These are phyloP conservation scores for Smithornis capensis DNA, from an alignment of 2,113 vertebrate genomes.

Conservation along the genomic window DNA sequence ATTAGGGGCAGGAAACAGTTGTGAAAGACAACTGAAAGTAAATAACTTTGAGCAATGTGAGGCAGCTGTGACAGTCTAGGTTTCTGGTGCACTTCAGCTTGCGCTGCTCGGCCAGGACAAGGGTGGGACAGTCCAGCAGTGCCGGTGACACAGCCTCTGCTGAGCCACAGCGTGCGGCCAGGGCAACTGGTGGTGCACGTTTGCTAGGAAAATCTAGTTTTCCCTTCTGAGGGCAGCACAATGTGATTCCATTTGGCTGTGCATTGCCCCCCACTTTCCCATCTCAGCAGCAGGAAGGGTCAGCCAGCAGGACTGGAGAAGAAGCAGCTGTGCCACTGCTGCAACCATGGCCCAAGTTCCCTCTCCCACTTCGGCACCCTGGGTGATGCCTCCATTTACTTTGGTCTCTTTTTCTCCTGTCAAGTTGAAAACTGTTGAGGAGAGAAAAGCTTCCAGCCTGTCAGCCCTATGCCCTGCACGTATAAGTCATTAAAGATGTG, in stretches of 20 bases:
- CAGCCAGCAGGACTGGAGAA: not conserved
- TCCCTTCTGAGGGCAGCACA: not conserved
- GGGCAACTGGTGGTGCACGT: fast-evolving
- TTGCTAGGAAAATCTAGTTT: not conserved
- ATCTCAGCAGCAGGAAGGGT: not conserved
- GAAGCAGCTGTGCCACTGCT: not conserved
- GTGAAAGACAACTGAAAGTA: not conserved
- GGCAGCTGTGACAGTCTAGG: too few relatives aligned
- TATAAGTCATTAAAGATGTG: slow-evolving; percentile 56
- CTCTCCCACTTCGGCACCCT: not conserved
- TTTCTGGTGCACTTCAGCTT: not conserved
- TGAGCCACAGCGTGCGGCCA: fast-evolving
- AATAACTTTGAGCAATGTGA: not conserved
- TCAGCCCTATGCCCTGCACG: not conserved
- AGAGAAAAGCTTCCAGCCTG: not conserved
- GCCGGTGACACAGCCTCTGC: fast-evolving
- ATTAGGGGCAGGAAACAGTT: not conserved
- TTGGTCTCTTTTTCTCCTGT: not conserved
- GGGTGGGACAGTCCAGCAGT: fast-evolving
- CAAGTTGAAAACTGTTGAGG: not conserved
- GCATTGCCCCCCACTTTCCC: fast-evolving
- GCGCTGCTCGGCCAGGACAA: fast-evolving
- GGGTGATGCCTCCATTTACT: not conserved
- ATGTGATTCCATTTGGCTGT: not conserved
- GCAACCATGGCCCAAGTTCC: not conserved